phyloP scores from a whole-genome alignment of 1,140 invertebrate species.

The Harpegnathos saltator region DNA sequence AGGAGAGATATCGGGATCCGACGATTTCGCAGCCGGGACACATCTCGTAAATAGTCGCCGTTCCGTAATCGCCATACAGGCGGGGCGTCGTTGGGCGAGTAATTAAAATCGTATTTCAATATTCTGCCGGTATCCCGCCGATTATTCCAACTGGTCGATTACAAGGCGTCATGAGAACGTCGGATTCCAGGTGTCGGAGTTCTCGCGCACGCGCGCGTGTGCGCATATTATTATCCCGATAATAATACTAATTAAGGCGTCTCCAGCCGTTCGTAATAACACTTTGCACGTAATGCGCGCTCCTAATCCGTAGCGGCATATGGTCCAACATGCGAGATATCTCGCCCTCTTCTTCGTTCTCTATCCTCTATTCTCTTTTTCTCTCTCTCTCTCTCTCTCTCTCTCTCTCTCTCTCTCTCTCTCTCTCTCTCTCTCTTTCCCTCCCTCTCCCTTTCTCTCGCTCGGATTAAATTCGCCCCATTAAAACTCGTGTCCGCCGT shows the following conservation, averaged over 20 bases:
- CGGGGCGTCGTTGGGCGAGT: constrained; percentile 15
- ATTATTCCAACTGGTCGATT: constrained; percentile 47
- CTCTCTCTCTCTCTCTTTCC: constrained; percentile 17
- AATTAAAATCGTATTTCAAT: constrained; percentile 60
- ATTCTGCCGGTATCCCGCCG: constrained; percentile 37
- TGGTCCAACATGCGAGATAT: constrained; percentile 66
- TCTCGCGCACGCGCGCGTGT: constrained; percentile 25
- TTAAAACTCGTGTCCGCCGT: constrained; percentile 51
- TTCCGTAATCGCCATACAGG: constrained; percentile 34
- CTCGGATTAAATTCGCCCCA: constrained; percentile 40
- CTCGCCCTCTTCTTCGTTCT: constrained; percentile 50
- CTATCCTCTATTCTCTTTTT: constrained; percentile 1
- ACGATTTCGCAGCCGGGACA: constrained; percentile 11
- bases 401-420: constrained; percentile 18
- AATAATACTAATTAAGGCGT: constrained; percentile 72
- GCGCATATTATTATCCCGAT: constrained; percentile 70
- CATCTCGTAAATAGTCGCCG: constrained; percentile 29
- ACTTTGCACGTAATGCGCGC: constrained; percentile 65
- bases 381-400: constrained; percentile 15
- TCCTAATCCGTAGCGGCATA: constrained; percentile 74
- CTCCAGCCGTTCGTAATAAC: constrained; percentile 69
- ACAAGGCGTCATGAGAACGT: constrained; percentile 50
- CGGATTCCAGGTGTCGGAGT: constrained; percentile 67
- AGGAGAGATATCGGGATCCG: neutral
- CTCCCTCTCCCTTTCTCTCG: constrained; percentile 1